A percentile compares a stretch with the other conserved stretches of the same genome.
Evolutionary conservation across 2,888 invertebrate genomes (phyloP).

Genomic region (Hetaerina titia): DNA sequence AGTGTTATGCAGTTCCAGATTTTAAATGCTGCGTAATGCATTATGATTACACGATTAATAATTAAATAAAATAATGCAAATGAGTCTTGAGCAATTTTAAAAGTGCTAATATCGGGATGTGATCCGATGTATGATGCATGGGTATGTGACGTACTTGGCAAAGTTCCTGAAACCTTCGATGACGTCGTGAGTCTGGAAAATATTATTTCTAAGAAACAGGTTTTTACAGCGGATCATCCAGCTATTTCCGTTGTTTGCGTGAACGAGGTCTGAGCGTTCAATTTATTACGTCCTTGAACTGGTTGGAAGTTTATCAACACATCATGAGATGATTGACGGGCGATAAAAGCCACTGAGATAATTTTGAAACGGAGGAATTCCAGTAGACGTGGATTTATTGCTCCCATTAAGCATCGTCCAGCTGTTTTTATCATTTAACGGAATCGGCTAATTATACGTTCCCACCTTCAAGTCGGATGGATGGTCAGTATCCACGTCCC

Average conservation of each 20-base stretch:
- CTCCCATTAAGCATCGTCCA: neutral
- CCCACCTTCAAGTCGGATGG: no score
- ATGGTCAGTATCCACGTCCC: no score
- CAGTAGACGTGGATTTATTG: neutral
- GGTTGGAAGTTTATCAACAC: slow-evolving; percentile 15
- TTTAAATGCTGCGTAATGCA: no score
- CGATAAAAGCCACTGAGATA: neutral
- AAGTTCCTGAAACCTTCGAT: neutral
- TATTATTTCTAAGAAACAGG: neutral
- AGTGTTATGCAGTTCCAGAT: no score
- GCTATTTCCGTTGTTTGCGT: slow-evolving; percentile 13
- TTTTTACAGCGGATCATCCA: neutral
- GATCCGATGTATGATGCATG: neutral
- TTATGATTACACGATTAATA: no score
- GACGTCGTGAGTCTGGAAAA: neutral
- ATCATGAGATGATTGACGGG: neutral
- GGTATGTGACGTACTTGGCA: neutral
- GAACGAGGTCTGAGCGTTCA: neutral
- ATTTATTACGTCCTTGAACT: slow-evolving; percentile 21
- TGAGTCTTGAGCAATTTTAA: no score
- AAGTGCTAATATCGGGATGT: no score
- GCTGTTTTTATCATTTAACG: neutral
- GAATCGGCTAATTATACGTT: neutral
- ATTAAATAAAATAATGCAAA: no score
- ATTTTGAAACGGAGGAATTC: neutral